These are phyloP conservation scores for Thymelicus acteon DNA, from an alignment of 2,888 invertebrate species.

Conservation along the genomic window DNA sequence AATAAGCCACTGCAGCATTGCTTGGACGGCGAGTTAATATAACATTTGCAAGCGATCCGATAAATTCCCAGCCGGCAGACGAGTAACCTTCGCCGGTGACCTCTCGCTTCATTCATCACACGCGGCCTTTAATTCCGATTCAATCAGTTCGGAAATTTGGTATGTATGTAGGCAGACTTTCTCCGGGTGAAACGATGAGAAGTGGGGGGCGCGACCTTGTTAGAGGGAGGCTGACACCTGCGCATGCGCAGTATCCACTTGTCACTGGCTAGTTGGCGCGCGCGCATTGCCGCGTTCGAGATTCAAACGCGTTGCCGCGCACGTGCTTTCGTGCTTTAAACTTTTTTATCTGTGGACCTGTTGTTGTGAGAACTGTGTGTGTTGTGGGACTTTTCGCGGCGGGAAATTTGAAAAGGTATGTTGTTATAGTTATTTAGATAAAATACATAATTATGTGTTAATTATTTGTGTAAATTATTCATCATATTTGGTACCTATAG, in stretches of 20 bases:
- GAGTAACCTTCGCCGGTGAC: conserved; percentile 51
- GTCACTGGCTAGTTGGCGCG: conserved; percentile 73
- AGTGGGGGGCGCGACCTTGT: conserved; percentile 77
- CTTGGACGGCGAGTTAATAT: conserved; percentile 3
- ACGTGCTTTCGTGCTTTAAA: conserved; percentile 59
- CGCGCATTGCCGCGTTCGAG: conserved; percentile 73
- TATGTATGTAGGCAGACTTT: conserved; percentile 85
- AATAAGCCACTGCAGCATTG: neutral
- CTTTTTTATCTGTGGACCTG: conserved; percentile 53
- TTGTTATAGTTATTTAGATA: conserved; percentile 24
- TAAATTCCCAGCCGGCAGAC: conserved; percentile 38
- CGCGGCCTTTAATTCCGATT: conserved; percentile 58
- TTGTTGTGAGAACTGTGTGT: conserved; percentile 73
- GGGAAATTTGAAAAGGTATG: conserved; percentile 60
- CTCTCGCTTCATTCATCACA: conserved; percentile 53
- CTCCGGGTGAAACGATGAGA: conserved; percentile 77
- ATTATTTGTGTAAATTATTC: neutral
- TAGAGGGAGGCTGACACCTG: conserved; percentile 83
- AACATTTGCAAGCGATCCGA: conserved; percentile 25
- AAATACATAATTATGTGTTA: neutral
- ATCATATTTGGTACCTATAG: neutral
- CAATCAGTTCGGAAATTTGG: conserved; percentile 82
- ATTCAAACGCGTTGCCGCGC: conserved; percentile 58
- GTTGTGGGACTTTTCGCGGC: conserved; percentile 58
- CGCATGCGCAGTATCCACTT: conserved; percentile 74